These are phyloP conservation scores for Oryctes rhinoceros DNA, from an alignment of 1,140 invertebrate species.

Conservation along the genomic window DNA sequence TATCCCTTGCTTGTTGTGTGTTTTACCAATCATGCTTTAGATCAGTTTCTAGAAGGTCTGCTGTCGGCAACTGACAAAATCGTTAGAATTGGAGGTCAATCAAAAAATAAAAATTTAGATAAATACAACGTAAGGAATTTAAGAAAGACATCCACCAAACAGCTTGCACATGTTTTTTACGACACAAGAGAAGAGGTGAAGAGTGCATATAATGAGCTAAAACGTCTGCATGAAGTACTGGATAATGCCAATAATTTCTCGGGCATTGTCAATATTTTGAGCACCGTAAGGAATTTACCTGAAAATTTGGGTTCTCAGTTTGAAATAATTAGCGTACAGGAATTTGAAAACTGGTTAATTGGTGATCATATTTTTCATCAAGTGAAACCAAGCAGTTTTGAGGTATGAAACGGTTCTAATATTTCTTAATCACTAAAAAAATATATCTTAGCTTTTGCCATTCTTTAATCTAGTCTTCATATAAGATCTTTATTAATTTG, in stretches of 20 bases:
- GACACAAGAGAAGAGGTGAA: not conserved
- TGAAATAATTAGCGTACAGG: not conserved
- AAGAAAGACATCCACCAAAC: conserved; percentile 25
- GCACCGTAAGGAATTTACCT: not conserved
- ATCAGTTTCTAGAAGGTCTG: conserved; percentile 87
- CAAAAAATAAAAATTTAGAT: conserved; percentile 67
- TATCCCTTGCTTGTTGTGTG: conserved; percentile 80
- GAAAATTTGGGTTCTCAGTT: not conserved
- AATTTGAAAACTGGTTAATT: conserved; percentile 27
- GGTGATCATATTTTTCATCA: not conserved
- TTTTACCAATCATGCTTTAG: conserved; percentile 88
- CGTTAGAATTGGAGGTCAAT: conserved; percentile 78
- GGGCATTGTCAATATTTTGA: conserved; percentile 6
- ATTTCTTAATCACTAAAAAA: not conserved
- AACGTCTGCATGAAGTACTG: not conserved
- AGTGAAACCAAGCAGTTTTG: not conserved
- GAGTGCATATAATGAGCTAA: not conserved
- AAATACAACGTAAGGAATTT: conserved; percentile 62
- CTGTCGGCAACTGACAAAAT: conserved; percentile 66
- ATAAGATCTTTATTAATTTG: too few relatives aligned
- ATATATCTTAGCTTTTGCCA: too few relatives aligned
- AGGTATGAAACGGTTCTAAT: not conserved
- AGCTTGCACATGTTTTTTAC: not conserved
- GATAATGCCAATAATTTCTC: not conserved
- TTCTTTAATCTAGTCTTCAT: too few relatives aligned